Base-by-base conservation (phyloP, 2,888 invertebrate species). In the Dolichomitus sp. region DNA sequence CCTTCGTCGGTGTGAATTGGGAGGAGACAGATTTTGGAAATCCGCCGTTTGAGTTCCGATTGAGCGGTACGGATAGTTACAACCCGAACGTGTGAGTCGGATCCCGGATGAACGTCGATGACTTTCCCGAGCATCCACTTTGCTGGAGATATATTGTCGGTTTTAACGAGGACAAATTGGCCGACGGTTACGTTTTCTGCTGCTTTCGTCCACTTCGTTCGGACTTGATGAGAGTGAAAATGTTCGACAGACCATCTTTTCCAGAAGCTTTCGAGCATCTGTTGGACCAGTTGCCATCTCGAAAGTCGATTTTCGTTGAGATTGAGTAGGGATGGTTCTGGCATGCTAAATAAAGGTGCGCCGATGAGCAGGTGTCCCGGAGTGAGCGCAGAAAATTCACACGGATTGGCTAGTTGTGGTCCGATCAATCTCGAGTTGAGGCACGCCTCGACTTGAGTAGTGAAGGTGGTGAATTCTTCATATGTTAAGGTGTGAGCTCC, bases 241-340 rank as follows among this genome's bases (percentile, higher is more conserved):
- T 74, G 63, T 23, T 74, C 74, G 0, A 12, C 4, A 0, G 48
- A 59, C 73, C 73, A 80, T 5, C 45, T 30, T 82, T 45, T 90
- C n/a, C 88, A 87, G 19, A 61, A 1, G n/a, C n/a, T n/a, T n/a
- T n/a, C n/a, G n/a, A n/a, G n/a, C n/a, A n/a, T n/a, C n/a, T n/a
- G n/a, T n/a, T n/a, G n/a, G n/a, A n/a, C n/a, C n/a, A n/a, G n/a
- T n/a, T n/a, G n/a, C n/a, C n/a, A n/a, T n/a, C n/a, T n/a, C n/a
- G n/a, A n/a, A n/a, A n/a, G n/a, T n/a, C n/a, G n/a, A n/a, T n/a
- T n/a, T n/a, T n/a, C n/a, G n/a, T n/a, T n/a, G n/a, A n/a, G n/a
- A n/a, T n/a, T n/a, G n/a, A n/a, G n/a, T n/a, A n/a, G n/a, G n/a
- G n/a, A n/a, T n/a, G n/a, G n/a, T n/a, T n/a, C n/a, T n/a, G n/a